A percentile compares a stretch with the other conserved stretches of the same genome.
Evolutionary conservation across 1,140 invertebrate genomes (phyloP).

Genomic region (Heliconius nattereri): DNA sequence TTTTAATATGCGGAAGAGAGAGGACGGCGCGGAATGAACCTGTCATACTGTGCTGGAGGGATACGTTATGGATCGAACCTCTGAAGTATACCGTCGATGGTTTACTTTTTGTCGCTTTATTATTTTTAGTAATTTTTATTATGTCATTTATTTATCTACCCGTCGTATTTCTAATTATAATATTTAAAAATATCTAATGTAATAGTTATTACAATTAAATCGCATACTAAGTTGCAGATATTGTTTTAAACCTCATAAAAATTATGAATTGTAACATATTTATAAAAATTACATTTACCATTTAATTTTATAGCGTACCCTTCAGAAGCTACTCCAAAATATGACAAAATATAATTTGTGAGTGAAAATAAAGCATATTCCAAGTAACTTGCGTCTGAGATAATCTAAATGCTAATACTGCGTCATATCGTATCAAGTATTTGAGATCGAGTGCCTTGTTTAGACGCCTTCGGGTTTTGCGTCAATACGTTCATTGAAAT

Average conservation of each 20-base stretch:
- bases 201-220: not conserved
- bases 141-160: not conserved
- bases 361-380: constrained; percentile 42
- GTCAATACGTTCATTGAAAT: constrained; percentile 31
- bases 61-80: constrained; percentile 41
- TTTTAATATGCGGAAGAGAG: constrained; percentile 74
- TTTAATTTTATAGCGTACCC: not conserved
- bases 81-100: not conserved
- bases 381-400: constrained; percentile 44
- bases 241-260: too few relatives aligned
- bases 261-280: too few relatives aligned
- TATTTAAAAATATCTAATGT: not conserved
- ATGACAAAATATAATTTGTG: constrained; percentile 37
- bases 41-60: constrained; percentile 67
- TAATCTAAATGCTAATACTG: constrained; percentile 58
- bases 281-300: not conserved
- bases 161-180: too few relatives aligned
- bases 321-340: not conserved
- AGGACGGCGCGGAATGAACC: constrained; percentile 58
- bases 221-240: too few relatives aligned
- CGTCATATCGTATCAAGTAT: constrained; percentile 45
- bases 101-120: not conserved
- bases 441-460: constrained; percentile 42
- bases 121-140: not conserved
- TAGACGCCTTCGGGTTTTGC: constrained; percentile 25